phyloP scores from a whole-genome alignment of 1,140 invertebrate species.

The Calephelis nemesis region DNA sequence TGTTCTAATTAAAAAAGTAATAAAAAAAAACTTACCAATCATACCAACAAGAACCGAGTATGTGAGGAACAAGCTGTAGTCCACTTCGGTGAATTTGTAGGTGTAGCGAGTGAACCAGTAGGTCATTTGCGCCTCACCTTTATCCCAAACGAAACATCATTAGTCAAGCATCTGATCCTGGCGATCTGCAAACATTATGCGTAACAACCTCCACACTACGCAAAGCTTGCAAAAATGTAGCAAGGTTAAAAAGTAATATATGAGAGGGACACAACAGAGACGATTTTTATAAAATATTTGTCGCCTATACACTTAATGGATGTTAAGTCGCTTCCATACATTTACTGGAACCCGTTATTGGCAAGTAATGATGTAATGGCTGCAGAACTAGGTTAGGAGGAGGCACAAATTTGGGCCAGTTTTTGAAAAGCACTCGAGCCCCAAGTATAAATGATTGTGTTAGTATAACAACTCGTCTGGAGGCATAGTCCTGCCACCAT shows the following conservation, averaged over 20 bases:
- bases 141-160: slow-evolving; percentile 67
- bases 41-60: slow-evolving; percentile 72
- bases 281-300: neutral
- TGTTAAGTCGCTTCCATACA: no score
- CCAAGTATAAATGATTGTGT: no score
- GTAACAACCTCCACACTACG: slow-evolving; percentile 39
- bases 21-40: slow-evolving; percentile 57
- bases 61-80: slow-evolving; percentile 76
- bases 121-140: slow-evolving; percentile 75
- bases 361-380: no score
- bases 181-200: slow-evolving; percentile 57
- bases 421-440: no score
- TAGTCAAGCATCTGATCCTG: slow-evolving; percentile 47
- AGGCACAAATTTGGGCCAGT: no score
- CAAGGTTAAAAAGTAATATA: neutral
- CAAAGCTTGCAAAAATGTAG: slow-evolving; percentile 1
- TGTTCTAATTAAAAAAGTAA: slow-evolving; percentile 17
- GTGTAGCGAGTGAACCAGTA: slow-evolving; percentile 77
- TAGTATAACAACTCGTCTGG: no score
- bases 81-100: slow-evolving; percentile 77
- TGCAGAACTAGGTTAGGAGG: no score
- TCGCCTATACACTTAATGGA: no score
- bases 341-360: no score
- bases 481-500: no score
- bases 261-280: neutral